Conservation (phyloP, 2,797 vertebrate species). For the Semotilus atromaculatus region DNA sequence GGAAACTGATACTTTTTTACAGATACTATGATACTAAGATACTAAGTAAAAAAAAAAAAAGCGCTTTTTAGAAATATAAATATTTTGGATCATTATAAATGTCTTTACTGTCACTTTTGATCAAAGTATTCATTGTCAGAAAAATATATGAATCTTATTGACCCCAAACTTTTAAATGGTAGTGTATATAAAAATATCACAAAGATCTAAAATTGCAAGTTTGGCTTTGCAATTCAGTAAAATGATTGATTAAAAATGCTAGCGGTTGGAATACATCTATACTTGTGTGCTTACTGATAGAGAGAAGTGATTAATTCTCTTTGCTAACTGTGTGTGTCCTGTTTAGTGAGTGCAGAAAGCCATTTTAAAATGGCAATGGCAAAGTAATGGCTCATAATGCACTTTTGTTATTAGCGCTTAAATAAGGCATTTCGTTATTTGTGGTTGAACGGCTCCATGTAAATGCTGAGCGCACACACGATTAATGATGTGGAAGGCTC, state of each 20-base stretch:
- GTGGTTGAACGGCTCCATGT: slow-evolving; percentile 49
- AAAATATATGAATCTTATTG: no score
- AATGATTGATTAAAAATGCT: neutral
- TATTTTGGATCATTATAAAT: no score
- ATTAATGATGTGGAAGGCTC: slow-evolving; percentile 47
- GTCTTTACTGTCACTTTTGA: no score
- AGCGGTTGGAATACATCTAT: neutral
- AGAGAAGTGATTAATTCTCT: slow-evolving; percentile 33
- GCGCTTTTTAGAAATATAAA: no score
- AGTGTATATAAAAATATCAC: no score
- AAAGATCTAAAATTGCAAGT: neutral
- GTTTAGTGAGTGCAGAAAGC: slow-evolving; percentile 51
- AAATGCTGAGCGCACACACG: slow-evolving; percentile 34
- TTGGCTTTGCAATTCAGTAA: neutral
- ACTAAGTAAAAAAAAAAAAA: no score
- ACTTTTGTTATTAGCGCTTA: slow-evolving; percentile 50
- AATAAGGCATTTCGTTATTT: slow-evolving; percentile 45
- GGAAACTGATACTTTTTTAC: no score
- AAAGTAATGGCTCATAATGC: slow-evolving; percentile 53
- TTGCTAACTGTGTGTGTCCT: slow-evolving; percentile 47
- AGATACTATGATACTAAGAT: no score
- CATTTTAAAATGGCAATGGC: slow-evolving; percentile 19
- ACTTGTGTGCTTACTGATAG: neutral
- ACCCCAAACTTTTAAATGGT: no score
- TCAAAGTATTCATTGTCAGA: no score